Evolutionary conservation across 2,888 invertebrate genomes (phyloP).

Genomic region (Rhogogaster chlorosoma): DNA sequence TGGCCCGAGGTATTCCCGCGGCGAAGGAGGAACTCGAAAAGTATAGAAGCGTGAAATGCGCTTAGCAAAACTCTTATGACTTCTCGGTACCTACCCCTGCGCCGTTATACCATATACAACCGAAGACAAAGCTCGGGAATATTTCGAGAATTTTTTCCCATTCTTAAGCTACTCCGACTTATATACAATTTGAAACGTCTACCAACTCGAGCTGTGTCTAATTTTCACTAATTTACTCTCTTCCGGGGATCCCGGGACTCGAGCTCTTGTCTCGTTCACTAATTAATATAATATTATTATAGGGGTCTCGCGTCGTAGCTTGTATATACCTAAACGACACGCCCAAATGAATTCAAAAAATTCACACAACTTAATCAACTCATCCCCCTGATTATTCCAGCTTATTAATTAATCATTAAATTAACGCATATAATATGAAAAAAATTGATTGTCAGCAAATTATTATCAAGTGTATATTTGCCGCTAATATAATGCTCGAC

Average conservation of each 20-base stretch:
- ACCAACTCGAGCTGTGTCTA: neutral
- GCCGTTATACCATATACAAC: neutral
- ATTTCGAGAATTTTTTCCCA: neutral
- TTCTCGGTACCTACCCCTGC: neutral
- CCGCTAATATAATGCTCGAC: neutral
- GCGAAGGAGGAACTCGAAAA: slow-evolving; percentile 23
- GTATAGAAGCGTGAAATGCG: slow-evolving; percentile 42
- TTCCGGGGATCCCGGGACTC: neutral
- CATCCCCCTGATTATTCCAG: neutral
- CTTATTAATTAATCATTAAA: neutral
- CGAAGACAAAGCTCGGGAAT: neutral
- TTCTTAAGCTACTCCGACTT: neutral
- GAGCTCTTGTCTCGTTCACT: neutral
- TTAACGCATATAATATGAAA: too few species aligned
- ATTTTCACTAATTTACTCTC: slow-evolving; percentile 40
- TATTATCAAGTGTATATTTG: neutral
- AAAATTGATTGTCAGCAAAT: neutral
- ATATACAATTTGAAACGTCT: neutral
- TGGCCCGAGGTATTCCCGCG: neutral
- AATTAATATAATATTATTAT: slow-evolving; percentile 33
- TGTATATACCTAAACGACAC: neutral
- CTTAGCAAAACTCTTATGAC: slow-evolving; percentile 31
- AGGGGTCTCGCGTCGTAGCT: slow-evolving; percentile 23
- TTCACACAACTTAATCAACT: neutral
- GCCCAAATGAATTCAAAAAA: neutral